Conservation (phyloP, 2,113 vertebrate species). For the Proteles cristata region DNA sequence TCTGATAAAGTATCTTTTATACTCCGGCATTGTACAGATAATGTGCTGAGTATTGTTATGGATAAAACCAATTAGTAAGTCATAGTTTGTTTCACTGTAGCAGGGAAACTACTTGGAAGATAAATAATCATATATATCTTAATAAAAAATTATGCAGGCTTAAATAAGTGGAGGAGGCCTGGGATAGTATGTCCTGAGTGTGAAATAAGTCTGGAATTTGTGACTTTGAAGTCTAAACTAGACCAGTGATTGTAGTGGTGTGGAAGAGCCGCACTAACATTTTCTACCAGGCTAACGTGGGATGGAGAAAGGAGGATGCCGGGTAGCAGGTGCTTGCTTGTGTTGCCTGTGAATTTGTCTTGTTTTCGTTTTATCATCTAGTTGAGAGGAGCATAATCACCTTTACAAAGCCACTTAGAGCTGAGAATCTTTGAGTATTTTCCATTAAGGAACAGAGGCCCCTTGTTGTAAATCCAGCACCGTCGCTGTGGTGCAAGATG, state of each 20-base stretch:
- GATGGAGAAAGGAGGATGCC: not conserved
- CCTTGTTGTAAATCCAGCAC: not conserved
- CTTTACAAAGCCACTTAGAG: not conserved
- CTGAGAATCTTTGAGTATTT: not conserved
- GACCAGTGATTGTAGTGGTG: not conserved
- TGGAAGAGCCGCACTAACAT: not conserved
- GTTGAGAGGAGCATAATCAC: not conserved
- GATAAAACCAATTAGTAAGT: not conserved
- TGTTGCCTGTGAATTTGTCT: not conserved
- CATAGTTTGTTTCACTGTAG: not conserved
- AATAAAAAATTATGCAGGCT: not conserved
- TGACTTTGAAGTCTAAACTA: not conserved
- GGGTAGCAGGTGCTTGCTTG: accelerated
- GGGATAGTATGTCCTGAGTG: not conserved
- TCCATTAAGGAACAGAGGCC: not conserved
- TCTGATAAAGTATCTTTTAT: not conserved
- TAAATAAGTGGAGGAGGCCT: not conserved
- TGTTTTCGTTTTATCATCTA: not conserved
- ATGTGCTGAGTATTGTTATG: not conserved
- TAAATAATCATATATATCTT: not conserved
- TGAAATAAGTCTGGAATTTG: not conserved
- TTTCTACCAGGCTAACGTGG: not conserved
- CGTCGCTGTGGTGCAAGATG: not conserved
- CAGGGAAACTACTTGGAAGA: not conserved
- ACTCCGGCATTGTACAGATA: not conserved